These are phyloP conservation scores for Platysternon megacephalum DNA, from an alignment of 2,113 vertebrate species.

Conservation along the genomic window DNA sequence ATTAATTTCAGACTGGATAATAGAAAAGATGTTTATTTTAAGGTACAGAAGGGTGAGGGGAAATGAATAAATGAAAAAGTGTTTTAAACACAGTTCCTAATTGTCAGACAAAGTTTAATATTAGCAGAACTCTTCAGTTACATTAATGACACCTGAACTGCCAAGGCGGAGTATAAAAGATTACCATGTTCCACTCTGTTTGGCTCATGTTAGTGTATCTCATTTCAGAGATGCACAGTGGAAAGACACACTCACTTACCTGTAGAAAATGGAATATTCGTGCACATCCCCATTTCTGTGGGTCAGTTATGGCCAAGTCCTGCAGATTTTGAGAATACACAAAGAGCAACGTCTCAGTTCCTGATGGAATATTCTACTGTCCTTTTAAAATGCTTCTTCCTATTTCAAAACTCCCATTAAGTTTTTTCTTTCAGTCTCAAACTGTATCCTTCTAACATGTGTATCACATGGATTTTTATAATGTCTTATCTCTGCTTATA, in stretches of 20 bases:
- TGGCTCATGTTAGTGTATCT: not conserved
- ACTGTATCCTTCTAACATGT: not conserved
- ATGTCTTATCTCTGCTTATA: not conserved
- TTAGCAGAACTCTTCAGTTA: not conserved
- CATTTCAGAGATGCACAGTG: not conserved
- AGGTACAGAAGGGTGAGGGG: not conserved
- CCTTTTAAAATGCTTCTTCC: not conserved
- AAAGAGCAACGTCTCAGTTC: not conserved
- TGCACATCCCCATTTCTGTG: not conserved
- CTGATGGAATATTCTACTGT: not conserved
- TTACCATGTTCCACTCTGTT: not conserved
- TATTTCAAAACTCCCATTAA: not conserved
- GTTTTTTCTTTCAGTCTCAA: not conserved
- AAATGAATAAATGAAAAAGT: not conserved
- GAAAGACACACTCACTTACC: not conserved
- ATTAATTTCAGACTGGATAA: not conserved
- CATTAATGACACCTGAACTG: constrained; percentile 12
- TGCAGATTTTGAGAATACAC: not conserved
- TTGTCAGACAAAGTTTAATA: rapidly evolving
- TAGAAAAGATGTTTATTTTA: not conserved
- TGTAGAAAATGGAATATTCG: not conserved
- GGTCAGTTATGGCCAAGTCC: no score
- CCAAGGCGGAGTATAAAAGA: not conserved
- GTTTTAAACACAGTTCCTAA: not conserved
- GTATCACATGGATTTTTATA: not conserved